Conservation (phyloP, 2,797 vertebrate genomes). For the Paramormyrops hopkinsi region DNA sequence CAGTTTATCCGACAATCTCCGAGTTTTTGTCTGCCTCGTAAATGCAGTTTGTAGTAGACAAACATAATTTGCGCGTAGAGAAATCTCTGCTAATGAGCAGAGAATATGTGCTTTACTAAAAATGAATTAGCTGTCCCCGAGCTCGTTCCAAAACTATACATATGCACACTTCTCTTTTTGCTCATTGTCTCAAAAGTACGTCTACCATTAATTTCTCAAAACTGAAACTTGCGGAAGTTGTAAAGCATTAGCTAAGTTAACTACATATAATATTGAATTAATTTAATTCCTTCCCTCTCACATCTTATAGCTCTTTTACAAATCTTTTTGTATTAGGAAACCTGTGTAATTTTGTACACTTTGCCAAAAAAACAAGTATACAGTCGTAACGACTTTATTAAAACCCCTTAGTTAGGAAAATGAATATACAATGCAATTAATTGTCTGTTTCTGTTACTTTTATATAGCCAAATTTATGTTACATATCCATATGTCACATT, state of each 20-base stretch:
- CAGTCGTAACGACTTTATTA: neutral
- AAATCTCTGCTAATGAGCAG: neutral
- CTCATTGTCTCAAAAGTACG: neutral
- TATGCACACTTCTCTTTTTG: neutral
- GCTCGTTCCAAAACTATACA: neutral
- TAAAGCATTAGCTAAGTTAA: neutral
- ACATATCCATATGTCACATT: conserved; percentile 40
- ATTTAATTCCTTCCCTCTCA: neutral
- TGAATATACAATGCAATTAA: neutral
- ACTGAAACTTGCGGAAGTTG: neutral
- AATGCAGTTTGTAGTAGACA: neutral
- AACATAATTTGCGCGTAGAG: neutral
- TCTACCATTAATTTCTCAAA: neutral
- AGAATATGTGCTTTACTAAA: neutral
- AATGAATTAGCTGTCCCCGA: neutral
- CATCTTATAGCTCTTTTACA: neutral
- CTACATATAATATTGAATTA: neutral
- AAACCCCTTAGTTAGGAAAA: neutral
- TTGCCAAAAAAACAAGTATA: neutral
- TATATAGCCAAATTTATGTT: neutral
- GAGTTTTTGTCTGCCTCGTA: neutral
- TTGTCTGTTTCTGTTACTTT: neutral
- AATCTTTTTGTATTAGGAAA: neutral
- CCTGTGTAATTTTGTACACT: neutral
- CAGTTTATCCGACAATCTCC: neutral